Base-by-base conservation (phyloP, 1,140 invertebrate genomes). In the Wiebesia pumilae region DNA sequence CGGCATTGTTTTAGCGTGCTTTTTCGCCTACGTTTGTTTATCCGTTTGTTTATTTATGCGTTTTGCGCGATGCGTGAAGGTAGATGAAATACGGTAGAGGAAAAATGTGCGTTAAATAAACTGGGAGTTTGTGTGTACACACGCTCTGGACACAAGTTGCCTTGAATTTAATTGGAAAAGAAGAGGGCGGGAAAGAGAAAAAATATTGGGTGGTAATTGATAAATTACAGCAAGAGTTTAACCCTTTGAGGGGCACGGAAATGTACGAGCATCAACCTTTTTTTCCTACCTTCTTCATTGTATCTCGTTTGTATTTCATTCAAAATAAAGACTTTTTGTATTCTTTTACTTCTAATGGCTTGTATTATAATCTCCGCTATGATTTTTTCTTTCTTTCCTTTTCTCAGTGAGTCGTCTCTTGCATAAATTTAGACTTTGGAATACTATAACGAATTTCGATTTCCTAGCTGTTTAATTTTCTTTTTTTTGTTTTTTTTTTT, bases 181-280 rank as follows among this genome's bases (percentile, higher is more conserved):
- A 43, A 77, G 73, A 30, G 14, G 43, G n/a, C 38, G 73, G 73
- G 4, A 21, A 19, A 47, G 21, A 40, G 47, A 79, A 54, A 54
- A 79, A 54, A 33, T 21, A 79, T 58, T 21, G 77, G 77, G n/a
- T 54, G 10, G 77, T 79, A 79, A 79, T 79, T 79, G 77, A 79
- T 54, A 54, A 79, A 79, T 79, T 79, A 54, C 77, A 51, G 47
- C 43, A n/a, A 4, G 47, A 33, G 47, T 79, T 79, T 79, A 77
- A 77, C 38, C 69, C 69, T 35, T 71, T 71, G 69, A 71, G 33
- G 69, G 33, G 21, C 69, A 71, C 69, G 69, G 30, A 38, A 71
- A 33, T 10, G 33, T 33, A 71, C 30, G 30, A 67, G 35, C 19
- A 71, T 38, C 19, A 71, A 38, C 69, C 69, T 38, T 38, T 38